Evolutionary conservation across 2,888 invertebrate species (phyloP).

Genomic region (Meteorus colon): DNA sequence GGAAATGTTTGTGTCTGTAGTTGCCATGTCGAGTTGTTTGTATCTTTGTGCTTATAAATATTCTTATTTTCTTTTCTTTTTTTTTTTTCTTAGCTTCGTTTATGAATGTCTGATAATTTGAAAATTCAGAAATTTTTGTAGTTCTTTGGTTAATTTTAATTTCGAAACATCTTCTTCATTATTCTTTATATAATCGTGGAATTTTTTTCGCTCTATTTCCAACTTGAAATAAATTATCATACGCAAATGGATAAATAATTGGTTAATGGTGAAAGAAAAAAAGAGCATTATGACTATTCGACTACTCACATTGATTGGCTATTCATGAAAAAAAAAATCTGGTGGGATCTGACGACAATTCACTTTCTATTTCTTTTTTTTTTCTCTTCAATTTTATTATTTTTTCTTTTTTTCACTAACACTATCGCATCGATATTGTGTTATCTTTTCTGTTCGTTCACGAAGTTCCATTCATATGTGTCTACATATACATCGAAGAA

Average conservation of each 20-base stretch:
- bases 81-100: background rate
- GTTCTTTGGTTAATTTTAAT: too few species aligned
- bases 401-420: background rate
- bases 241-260: background rate
- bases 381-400: background rate
- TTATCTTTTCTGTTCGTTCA: background rate
- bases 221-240: background rate
- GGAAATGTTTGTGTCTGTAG: background rate
- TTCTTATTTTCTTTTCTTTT: background rate
- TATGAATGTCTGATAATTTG: too few species aligned
- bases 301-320: background rate
- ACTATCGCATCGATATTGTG: background rate
- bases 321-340: background rate
- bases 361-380: conserved; percentile 3
- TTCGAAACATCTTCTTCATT: too few species aligned
- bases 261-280: background rate
- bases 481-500: background rate
- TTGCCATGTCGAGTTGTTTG: background rate
- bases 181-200: too few species aligned
- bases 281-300: background rate
- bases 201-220: too few species aligned
- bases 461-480: background rate
- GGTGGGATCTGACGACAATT: background rate
- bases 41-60: conserved; percentile 1
- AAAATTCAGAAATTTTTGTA: too few species aligned